phyloP scores from a whole-genome alignment of 2,888 invertebrate genomes.

The Diarsia dahlii region DNA sequence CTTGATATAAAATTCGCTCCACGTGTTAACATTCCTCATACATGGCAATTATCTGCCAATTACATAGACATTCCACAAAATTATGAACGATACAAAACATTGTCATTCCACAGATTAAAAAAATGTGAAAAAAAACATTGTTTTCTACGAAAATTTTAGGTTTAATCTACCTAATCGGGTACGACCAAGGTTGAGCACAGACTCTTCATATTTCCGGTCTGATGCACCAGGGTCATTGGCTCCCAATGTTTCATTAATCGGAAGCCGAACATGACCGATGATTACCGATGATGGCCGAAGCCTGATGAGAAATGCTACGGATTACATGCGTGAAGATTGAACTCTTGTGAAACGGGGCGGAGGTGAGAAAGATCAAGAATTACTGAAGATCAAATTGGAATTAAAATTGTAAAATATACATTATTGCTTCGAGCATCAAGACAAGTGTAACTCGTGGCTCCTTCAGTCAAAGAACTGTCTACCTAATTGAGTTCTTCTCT shows the following conservation, averaged over 20 bases:
- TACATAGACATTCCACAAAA: conserved; percentile 39
- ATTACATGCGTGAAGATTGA: conserved; percentile 59
- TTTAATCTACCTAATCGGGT: conserved; percentile 32
- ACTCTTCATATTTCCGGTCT: conserved; percentile 57
- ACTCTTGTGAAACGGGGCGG: conserved; percentile 23
- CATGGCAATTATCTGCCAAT: conserved; percentile 39
- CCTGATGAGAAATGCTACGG: conserved; percentile 59
- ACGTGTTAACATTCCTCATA: conserved; percentile 28
- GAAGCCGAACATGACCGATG: conserved; percentile 56
- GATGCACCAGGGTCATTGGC: conserved; percentile 60
- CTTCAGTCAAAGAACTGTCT: not conserved
- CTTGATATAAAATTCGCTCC: not conserved
- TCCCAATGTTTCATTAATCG: conserved; percentile 63
- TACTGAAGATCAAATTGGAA: not conserved
- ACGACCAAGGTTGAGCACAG: conserved; percentile 34
- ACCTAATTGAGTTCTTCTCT: not conserved
- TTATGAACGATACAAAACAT: conserved; percentile 27
- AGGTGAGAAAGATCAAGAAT: not conserved
- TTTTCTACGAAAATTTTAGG: conserved; percentile 20
- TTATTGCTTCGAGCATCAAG: not conserved
- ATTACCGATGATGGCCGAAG: conserved; percentile 49
- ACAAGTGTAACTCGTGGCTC: not conserved
- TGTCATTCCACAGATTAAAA: conserved; percentile 18
- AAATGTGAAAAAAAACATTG: conserved; percentile 1
- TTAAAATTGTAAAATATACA: not conserved